These are phyloP conservation scores for Garrulus glandarius DNA, from an alignment of 2,797 vertebrate species.

Conservation along the genomic window DNA sequence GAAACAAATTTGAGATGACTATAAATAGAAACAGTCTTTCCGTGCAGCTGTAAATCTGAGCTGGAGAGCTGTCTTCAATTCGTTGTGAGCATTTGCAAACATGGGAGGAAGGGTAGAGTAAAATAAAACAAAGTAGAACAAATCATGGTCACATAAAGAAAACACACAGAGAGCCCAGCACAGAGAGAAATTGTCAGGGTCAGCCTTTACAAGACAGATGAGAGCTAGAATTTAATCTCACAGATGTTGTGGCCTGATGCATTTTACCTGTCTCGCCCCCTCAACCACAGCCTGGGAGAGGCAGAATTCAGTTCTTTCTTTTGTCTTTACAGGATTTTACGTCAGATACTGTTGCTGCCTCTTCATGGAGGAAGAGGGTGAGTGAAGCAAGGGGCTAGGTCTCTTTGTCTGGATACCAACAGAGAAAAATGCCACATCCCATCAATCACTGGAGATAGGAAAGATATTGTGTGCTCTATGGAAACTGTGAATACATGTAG, in stretches of 20 bases:
- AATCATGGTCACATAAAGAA: not conserved
- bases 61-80: slow-evolving; percentile 16
- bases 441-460: not conserved
- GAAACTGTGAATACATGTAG: not conserved
- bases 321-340: not conserved
- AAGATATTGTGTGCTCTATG: not conserved
- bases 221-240: not conserved
- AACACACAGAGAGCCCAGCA: not conserved
- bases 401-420: not conserved
- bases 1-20: slow-evolving; percentile 59
- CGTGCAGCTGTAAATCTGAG: slow-evolving; percentile 46
- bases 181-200: not conserved
- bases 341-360: not conserved
- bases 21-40: slow-evolving; percentile 62
- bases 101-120: not conserved
- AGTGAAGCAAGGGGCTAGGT: not conserved
- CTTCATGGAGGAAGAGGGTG: not conserved
- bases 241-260: not conserved
- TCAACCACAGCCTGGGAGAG: slow-evolving; percentile 1
- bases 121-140: not conserved
- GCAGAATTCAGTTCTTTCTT: not conserved
- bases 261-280: slow-evolving; percentile 31
- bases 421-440: not conserved
- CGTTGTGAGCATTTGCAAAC: not conserved
- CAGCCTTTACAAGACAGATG: not conserved